Conservation (phyloP, 2,888 invertebrate genomes). For the Germaria angustata region DNA sequence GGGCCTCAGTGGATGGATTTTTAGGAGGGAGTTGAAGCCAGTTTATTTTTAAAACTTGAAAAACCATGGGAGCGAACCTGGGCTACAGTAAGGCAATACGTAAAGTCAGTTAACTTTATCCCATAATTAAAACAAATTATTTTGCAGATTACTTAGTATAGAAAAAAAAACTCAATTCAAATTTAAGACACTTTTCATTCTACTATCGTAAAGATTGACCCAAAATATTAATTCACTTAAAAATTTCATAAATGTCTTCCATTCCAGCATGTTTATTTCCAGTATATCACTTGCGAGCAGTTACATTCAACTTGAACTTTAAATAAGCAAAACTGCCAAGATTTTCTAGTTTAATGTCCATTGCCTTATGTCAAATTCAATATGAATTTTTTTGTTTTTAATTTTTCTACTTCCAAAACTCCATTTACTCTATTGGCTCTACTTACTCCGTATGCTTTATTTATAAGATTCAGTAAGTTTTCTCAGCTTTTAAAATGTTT, state of each 20-base stretch:
- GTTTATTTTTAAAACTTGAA: too few species aligned
- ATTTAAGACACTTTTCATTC: neutral
- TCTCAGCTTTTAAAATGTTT: slow-evolving; percentile 9
- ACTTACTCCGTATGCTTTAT: slow-evolving; percentile 15
- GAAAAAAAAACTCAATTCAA: too few species aligned
- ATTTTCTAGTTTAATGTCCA: slow-evolving; percentile 58
- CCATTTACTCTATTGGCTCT: slow-evolving; percentile 12
- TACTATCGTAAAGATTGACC: neutral
- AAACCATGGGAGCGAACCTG: too few species aligned
- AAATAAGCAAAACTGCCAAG: slow-evolving; percentile 21
- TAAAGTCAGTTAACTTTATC: too few species aligned
- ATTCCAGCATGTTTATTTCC: neutral
- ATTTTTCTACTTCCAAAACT: slow-evolving; percentile 17
- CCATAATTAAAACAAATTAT: too few species aligned
- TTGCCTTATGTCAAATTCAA: slow-evolving; percentile 56
- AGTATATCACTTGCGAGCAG: slow-evolving; percentile 3
- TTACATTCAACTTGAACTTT: slow-evolving; percentile 66
- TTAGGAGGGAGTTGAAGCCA: too few species aligned
- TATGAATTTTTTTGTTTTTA: slow-evolving; percentile 57
- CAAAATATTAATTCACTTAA: neutral
- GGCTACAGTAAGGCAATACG: too few species aligned
- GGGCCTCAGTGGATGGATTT: too few species aligned
- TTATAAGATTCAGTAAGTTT: slow-evolving; percentile 47
- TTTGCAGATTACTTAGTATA: too few species aligned
- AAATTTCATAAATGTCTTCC: neutral